Evolutionary conservation across 2,888 invertebrate species (phyloP), one percentile per base, ranked within the genome.

Genomic region (Acronicta psi): DNA sequence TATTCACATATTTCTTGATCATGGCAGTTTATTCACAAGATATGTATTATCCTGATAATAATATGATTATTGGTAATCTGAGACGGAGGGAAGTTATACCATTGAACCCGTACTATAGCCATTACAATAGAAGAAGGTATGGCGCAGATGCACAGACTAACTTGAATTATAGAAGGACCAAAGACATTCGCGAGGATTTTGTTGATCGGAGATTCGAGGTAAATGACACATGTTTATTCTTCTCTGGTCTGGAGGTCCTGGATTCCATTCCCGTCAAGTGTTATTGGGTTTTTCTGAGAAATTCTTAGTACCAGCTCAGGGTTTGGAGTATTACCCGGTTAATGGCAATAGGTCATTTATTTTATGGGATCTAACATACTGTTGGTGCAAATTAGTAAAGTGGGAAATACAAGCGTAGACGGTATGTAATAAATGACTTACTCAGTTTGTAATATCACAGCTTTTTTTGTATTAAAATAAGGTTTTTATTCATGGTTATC

Each of bases 131-230:
- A 16, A 55, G 77, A 42, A 25, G 41, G 11, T 63, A 40, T 23
- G 62, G 58, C 9, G 45, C 8, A 0, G 68, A 61, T 38, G 42
- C 40, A 13, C 61, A 62, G 10, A 38, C 23, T 0, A 56, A 68
- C 16, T 36, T 78, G n/a, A 75, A 65, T 17, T 78, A 78, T 25
- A 66, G 78, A 31, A 71, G 54, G 18, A 73, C 78, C 14, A 71
- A 44, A 51, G 75, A 73, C 16, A 75, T 78, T 16, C 47, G 77
- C 8, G 63, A 67, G 7, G 63, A 74, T n/a, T 5, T 50, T 11
- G 2, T 38, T 23, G 70, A 76, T 38, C 59, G 68, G 14, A 62
- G 69, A 31, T 73, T 78, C 34, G 75, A 75, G 69, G 69, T 74
- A 69, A 53, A 9, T 20, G 29, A 29, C 11, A 11, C 4, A 2